Evolutionary conservation across 64 coral and sea anemone genomes (phyloP).

Genomic region (Stylophora pistillata): DNA sequence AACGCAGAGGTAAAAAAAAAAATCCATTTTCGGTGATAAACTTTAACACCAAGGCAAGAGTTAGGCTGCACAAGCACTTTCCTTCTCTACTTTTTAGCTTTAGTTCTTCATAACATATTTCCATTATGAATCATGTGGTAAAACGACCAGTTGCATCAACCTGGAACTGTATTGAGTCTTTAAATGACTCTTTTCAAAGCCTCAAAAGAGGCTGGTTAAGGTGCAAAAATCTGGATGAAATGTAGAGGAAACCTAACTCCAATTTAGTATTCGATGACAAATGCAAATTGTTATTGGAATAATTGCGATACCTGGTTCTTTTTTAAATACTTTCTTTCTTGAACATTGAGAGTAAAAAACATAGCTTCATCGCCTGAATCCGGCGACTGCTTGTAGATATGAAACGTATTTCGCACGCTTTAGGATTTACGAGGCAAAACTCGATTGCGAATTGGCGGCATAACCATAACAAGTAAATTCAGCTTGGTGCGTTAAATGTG

Average conservation of each 20-base stretch:
- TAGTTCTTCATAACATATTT: background rate
- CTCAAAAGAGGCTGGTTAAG: background rate
- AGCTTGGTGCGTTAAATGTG: constrained; percentile 38
- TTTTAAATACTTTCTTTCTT: background rate
- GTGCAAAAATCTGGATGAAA: background rate
- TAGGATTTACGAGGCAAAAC: background rate
- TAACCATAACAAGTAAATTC: constrained; percentile 29
- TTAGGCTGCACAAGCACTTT: too few species aligned
- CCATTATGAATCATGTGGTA: background rate
- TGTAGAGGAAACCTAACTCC: background rate
- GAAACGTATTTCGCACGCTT: background rate
- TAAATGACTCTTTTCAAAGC: background rate
- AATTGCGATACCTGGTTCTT: background rate
- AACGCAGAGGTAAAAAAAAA: background rate
- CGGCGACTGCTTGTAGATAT: background rate
- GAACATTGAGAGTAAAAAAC: background rate
- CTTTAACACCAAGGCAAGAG: too few species aligned
- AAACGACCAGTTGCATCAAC: background rate
- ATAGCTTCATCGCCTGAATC: background rate
- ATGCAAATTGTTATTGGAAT: background rate
- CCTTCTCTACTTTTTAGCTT: too few species aligned
- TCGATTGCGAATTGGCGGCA: constrained; percentile 4
- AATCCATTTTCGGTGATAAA: too few species aligned
- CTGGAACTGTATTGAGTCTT: background rate
- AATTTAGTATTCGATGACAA: background rate